Conservation (phyloP, 2,888 invertebrate genomes). For the Luffia ferchaultella region DNA sequence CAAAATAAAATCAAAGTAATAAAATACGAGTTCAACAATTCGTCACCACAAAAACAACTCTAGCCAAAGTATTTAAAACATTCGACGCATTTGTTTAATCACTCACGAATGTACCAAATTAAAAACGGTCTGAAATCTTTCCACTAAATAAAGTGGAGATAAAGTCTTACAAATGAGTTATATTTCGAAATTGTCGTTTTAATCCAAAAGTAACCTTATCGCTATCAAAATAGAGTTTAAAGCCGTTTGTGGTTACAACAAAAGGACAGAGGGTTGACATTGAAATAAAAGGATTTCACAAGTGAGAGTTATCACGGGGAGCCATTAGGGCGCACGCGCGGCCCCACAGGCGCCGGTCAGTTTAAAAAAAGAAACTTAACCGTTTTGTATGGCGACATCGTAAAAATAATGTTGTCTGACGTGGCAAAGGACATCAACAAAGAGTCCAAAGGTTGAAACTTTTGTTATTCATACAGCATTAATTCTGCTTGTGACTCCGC, state of each 20-base stretch:
- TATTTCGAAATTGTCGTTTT: too few species aligned
- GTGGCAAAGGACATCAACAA: constrained; percentile 24
- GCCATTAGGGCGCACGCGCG: constrained; percentile 64
- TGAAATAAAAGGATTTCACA: constrained; percentile 50
- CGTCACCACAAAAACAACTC: constrained; percentile 17
- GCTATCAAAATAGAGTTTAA: constrained; percentile 23
- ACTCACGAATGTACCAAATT: constrained; percentile 22
- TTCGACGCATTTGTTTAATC: constrained; percentile 22
- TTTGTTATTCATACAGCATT: not conserved
- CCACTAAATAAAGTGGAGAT: constrained; percentile 63
- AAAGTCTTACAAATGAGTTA: constrained; percentile 61
- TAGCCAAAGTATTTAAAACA: constrained; percentile 31
- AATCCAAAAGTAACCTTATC: too few species aligned
- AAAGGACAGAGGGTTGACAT: constrained; percentile 38
- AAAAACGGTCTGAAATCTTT: constrained; percentile 46
- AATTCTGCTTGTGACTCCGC: too few species aligned
- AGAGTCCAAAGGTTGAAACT: constrained; percentile 2
- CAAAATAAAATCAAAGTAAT: too few species aligned
- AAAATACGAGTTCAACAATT: not conserved
- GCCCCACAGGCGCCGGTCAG: constrained; percentile 28
- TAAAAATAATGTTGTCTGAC: constrained; percentile 39
- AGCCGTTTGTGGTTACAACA: constrained; percentile 16
- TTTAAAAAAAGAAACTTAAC: constrained; percentile 23
- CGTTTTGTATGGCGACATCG: constrained; percentile 29
- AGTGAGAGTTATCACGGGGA: constrained; percentile 64